phyloP scores from a whole-genome alignment of 1,140 invertebrate species.

The Meloidogyne hapla region DNA sequence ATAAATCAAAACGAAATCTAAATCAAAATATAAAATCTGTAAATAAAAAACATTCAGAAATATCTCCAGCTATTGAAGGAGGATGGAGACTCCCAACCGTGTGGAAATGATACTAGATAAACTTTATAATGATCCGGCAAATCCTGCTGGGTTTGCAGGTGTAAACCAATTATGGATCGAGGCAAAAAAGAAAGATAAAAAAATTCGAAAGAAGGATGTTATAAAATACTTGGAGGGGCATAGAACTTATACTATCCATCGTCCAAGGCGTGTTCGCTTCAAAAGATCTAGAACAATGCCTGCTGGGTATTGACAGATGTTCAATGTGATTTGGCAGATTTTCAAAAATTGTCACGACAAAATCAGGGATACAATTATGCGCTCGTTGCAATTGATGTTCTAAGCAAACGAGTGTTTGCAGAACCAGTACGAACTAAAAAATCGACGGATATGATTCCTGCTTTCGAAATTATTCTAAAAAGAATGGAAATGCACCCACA shows the following conservation, averaged over 20 bases:
- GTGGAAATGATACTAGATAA: neutral
- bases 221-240: neutral
- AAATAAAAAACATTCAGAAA: no score
- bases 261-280: slow-evolving; percentile 5
- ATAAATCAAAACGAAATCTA: neutral
- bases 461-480: slow-evolving; percentile 29
- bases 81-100: no score
- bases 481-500: slow-evolving; percentile 19
- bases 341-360: neutral
- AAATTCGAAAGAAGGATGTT: slow-evolving; percentile 5
- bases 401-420: slow-evolving; percentile 31
- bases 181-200: neutral
- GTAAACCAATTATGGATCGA: neutral
- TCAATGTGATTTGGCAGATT: slow-evolving; percentile 34
- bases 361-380: slow-evolving; percentile 28
- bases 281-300: slow-evolving; percentile 26
- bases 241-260: neutral
- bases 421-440: slow-evolving; percentile 29
- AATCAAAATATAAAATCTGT: neutral
- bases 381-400: slow-evolving; percentile 36
- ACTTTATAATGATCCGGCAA: neutral
- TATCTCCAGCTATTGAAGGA: no score
- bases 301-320: slow-evolving; percentile 40
- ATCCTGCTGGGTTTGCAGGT: neutral
- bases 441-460: slow-evolving; percentile 22